Base-by-base conservation (phyloP, 2,888 invertebrate genomes). In the Lepidochitona cinerea region DNA sequence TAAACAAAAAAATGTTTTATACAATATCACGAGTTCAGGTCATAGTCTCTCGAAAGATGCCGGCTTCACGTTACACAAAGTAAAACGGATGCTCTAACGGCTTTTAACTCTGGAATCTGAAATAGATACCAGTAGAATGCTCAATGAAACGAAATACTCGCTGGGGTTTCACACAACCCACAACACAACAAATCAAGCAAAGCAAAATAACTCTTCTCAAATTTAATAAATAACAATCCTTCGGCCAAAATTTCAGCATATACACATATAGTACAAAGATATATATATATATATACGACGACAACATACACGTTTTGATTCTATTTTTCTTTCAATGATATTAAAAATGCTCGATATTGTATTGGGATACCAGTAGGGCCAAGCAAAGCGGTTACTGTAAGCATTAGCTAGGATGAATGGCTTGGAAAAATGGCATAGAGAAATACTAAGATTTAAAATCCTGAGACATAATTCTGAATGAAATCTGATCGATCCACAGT, bases 1-100 rank as follows among this genome's bases (percentile, higher is more conserved):
- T 18, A 41, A 59, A 49, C 49, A 49, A 59, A 59, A 29, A 59
- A 59, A 59, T 29, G 59, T 59, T 59, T 59, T 59, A 29, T 59
- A 59, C 59, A 59, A 59, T 59, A 59, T 59, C 59, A 59, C 59
- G 59, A 59, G 26, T 59, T 59, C 59, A 59, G 59, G 32, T 59
- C 59, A 59, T 59, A 29, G 59, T 59, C 59, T 59, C 59, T 59
- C 59, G 59, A 59, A 59, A 59, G 59, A 59, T 59, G 59, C 32
- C 59, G 59, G 59, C 59, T 59, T 59, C 59, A 59, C 59, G 29
- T 59, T 59, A 59, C 59, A 59, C 59, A 59, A 59, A 59, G 59
- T 59, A 29, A 59, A 49, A 59, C 23, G 59, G 59, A 26, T 14
- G 59, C 29, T 59, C 14, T 59, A 59, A 26, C 59, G 59, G 23